A percentile compares a stretch with the other conserved stretches of the same genome.
phyloP scores from a whole-genome alignment of 2,888 invertebrate genomes.

The Oxytorus armatus region DNA sequence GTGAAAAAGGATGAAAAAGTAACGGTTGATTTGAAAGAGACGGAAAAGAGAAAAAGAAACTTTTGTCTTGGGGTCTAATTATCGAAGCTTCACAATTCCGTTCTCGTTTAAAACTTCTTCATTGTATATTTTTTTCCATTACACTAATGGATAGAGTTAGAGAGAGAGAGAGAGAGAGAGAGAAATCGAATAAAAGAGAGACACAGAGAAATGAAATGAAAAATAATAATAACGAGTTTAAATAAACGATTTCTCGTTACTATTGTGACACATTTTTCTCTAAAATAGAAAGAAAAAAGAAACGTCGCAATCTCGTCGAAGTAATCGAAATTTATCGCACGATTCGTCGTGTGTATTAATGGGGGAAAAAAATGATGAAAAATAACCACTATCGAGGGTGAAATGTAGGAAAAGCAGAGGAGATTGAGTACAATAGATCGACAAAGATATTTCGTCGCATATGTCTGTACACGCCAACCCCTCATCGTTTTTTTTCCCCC shows the following conservation, averaged over 20 bases:
- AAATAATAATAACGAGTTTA: too few species aligned
- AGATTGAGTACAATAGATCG: conserved; percentile 21
- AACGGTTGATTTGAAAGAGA: too few species aligned
- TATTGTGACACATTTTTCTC: too few species aligned
- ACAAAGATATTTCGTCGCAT: conserved; percentile 16
- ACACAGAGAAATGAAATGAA: not conserved
- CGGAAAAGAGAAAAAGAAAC: not conserved
- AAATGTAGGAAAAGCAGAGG: conserved; percentile 11
- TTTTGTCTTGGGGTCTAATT: conserved; percentile 7
- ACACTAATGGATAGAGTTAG: not conserved
- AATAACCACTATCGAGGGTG: conserved; percentile 43
- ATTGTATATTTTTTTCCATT: not conserved
- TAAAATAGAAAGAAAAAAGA: conserved; percentile 1
- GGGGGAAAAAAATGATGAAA: conserved; percentile 3
- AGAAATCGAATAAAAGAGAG: not conserved
- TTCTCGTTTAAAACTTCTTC: conserved; percentile 15
- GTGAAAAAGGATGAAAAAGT: conserved; percentile 18
- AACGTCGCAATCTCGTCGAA: conserved; percentile 9
- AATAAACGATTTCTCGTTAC: too few species aligned
- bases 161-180: not conserved
- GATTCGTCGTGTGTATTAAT: not conserved
- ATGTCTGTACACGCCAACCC: conserved; percentile 7
- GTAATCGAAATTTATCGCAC: not conserved
- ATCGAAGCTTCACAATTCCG: conserved; percentile 19
- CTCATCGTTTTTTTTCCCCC: conserved; percentile 9